phyloP scores from a whole-genome alignment of 2,113 vertebrate genomes.

The Nestor notabilis region DNA sequence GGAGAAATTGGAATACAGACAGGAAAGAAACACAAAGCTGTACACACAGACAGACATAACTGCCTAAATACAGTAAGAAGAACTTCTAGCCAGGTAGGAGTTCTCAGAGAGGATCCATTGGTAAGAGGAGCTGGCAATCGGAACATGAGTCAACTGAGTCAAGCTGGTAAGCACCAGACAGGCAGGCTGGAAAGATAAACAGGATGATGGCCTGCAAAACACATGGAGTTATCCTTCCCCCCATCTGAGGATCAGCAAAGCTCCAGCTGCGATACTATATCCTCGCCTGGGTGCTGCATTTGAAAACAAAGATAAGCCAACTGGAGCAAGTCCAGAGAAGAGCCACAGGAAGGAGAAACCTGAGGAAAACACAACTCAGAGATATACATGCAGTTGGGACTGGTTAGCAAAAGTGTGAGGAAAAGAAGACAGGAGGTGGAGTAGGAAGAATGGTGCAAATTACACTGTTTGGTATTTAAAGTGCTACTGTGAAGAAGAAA shows the following conservation, averaged over 20 bases:
- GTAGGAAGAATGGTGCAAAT: not conserved
- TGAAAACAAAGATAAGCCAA: not conserved
- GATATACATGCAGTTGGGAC: not conserved
- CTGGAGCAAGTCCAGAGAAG: not conserved
- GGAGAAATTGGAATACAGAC: not conserved
- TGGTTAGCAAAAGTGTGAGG: not conserved
- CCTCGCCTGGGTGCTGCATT: fast-evolving
- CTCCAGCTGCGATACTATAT: not conserved
- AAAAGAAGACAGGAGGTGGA: not conserved
- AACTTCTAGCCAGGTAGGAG: not conserved
- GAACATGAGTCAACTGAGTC: not conserved
- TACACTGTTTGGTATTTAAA: not conserved
- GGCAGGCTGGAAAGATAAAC: not conserved
- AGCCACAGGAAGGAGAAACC: not conserved
- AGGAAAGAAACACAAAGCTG: not conserved
- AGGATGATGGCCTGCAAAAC: not conserved
- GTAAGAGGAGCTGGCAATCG: not conserved
- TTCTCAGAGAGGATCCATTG: not conserved
- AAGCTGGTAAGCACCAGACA: not conserved
- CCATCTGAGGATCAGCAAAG: not conserved
- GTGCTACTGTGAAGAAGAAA: not conserved
- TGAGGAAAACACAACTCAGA: not conserved
- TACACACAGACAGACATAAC: not conserved
- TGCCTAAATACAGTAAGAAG: not conserved
- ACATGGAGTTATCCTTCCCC: not conserved